These are phyloP conservation scores for Nesospiza acunhae DNA, from an alignment of 2,113 vertebrate species.

Conservation along the genomic window DNA sequence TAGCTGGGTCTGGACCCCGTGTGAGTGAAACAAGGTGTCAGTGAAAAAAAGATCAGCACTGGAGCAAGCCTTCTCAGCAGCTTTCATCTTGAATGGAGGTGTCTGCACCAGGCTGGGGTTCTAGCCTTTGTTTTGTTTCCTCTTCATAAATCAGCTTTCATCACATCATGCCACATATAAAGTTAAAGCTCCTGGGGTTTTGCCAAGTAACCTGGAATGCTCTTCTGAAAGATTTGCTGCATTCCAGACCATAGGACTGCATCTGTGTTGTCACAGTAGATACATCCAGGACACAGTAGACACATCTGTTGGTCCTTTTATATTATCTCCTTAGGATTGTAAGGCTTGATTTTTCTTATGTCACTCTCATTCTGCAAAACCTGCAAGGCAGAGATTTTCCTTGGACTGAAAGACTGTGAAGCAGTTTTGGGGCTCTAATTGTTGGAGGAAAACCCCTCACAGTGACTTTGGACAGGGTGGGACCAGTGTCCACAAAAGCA, in stretches of 20 bases:
- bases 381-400: background rate
- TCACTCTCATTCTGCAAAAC: background rate
- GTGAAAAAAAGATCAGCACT: background rate
- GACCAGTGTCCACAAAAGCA: background rate
- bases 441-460: background rate
- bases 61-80: background rate
- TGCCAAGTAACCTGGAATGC: background rate
- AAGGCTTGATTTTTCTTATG: background rate
- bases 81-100: background rate
- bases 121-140: background rate
- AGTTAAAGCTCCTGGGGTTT: background rate
- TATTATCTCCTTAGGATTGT: background rate
- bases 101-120: background rate
- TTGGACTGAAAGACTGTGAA: background rate
- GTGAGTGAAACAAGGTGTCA: background rate
- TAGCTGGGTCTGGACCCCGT: background rate
- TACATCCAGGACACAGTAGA: background rate
- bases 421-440: background rate
- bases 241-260: background rate
- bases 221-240: background rate
- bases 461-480: background rate
- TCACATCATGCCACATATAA: fast-evolving
- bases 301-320: background rate
- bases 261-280: background rate
- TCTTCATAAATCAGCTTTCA: background rate